Evolutionary conservation across 2,797 vertebrate genomes (phyloP).

Genomic region (Fistularia commersonii): DNA sequence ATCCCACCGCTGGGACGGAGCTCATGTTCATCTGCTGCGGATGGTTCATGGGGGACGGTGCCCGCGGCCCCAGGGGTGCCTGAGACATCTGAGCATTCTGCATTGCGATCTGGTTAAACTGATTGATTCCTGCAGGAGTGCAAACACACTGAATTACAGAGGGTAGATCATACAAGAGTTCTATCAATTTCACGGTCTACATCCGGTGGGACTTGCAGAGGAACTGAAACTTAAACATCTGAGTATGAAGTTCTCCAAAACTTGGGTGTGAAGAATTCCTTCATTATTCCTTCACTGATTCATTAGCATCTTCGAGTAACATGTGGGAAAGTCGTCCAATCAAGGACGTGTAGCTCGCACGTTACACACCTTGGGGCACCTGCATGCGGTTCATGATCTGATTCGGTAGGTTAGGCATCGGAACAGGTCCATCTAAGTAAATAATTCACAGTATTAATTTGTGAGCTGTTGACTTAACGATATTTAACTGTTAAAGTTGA

Average conservation of each 20-base stretch:
- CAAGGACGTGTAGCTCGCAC: background rate
- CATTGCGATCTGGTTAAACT: slow-evolving; percentile 91
- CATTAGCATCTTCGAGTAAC: too few species aligned
- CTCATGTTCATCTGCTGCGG: slow-evolving; percentile 93
- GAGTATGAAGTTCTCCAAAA: too few species aligned
- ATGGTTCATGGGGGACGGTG: slow-evolving; percentile 93
- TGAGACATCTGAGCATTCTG: slow-evolving; percentile 92
- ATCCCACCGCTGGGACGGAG: slow-evolving; percentile 86
- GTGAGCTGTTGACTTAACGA: too few species aligned
- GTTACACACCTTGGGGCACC: slow-evolving; percentile 86
- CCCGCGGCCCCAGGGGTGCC: slow-evolving; percentile 85
- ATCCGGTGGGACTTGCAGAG: slow-evolving; percentile 1
- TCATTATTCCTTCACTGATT: too few species aligned
- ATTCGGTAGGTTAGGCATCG: slow-evolving; percentile 88
- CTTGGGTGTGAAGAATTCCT: too few species aligned
- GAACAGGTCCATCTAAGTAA: slow-evolving; percentile 87
- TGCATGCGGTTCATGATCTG: slow-evolving; percentile 89
- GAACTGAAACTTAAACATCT: too few species aligned
- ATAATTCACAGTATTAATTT: slow-evolving; percentile 4
- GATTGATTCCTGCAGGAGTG: slow-evolving; percentile 84
- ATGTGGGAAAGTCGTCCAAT: too few species aligned
- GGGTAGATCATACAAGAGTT: slow-evolving; percentile 31
- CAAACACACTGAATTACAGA: slow-evolving; percentile 30
- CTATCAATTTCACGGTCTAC: slow-evolving; percentile 48
- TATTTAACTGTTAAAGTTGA: slow-evolving; percentile 2